Percentiles rank a stretch among this genome's conserved stretches.
phyloP scores from a whole-genome alignment of 2,113 vertebrate species.

The Chionodraco myersi region DNA sequence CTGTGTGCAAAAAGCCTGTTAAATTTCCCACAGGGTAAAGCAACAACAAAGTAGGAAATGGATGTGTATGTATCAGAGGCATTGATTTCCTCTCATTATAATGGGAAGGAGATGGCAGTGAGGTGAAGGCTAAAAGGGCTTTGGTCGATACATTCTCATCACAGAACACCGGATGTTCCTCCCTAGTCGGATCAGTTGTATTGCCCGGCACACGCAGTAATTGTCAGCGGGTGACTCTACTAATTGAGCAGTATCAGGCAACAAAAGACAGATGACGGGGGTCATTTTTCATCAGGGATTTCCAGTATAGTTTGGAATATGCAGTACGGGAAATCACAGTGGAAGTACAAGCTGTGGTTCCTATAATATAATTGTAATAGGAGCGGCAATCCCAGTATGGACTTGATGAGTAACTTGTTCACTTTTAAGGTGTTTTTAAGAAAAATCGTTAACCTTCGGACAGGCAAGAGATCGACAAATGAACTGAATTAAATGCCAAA shows the following conservation, averaged over 20 bases:
- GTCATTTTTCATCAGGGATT: conserved; percentile 46
- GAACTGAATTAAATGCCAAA: too few species aligned
- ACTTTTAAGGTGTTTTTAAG: too few species aligned
- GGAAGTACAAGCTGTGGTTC: neutral
- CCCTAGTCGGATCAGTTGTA: conserved; percentile 36
- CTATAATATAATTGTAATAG: conserved; percentile 9
- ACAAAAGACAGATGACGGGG: conserved; percentile 12
- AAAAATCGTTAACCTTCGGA: too few species aligned
- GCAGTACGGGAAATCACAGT: neutral
- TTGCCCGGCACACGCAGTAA: conserved; percentile 22
- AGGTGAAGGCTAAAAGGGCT: conserved; percentile 66
- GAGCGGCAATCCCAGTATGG: neutral
- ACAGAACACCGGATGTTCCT: conserved; percentile 60
- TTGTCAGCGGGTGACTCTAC: conserved; percentile 40
- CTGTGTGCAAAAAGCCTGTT: conserved; percentile 52
- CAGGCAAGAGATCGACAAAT: too few species aligned
- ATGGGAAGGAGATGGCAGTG: conserved; percentile 61
- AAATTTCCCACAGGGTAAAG: conserved; percentile 65
- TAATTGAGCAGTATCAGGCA: conserved; percentile 49
- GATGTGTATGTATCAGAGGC: conserved; percentile 59
- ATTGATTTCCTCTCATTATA: conserved; percentile 78
- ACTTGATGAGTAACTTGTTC: neutral
- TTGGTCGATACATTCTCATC: conserved; percentile 61
- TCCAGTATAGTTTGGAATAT: conserved; percentile 22
- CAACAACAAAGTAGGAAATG: conserved; percentile 72